phyloP scores from a whole-genome alignment of 92 coral and sea anemone genomes.

The Micromussa lordhowensis region DNA sequence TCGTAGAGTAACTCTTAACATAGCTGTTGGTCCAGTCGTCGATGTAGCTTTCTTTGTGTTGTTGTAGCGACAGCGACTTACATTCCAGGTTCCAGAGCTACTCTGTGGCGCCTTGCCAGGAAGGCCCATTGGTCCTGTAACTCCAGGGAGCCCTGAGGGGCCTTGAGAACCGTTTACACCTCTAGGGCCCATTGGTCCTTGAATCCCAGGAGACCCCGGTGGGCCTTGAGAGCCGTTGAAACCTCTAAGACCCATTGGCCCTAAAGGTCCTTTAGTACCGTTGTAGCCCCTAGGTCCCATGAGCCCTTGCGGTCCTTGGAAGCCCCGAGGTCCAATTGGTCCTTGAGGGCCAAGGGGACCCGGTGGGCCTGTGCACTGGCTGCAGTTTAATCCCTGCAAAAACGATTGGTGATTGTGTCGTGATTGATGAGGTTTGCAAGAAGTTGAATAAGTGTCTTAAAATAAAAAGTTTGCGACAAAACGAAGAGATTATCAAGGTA shows the following conservation, averaged over 20 bases:
- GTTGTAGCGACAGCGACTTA: constrained; percentile 62
- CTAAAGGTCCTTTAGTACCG: neutral
- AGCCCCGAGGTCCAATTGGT: constrained; percentile 31
- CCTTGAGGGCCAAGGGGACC: constrained; percentile 57
- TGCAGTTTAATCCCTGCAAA: constrained; percentile 15
- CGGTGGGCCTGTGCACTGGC: constrained; percentile 35
- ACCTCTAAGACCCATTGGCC: constrained; percentile 50
- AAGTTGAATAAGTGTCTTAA: neutral
- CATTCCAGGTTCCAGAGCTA: constrained; percentile 63
- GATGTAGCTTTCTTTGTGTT: constrained; percentile 44
- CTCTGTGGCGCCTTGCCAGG: constrained; percentile 60
- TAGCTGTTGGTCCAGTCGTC: constrained; percentile 66
- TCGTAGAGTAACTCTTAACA: constrained; percentile 25
- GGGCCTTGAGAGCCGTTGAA: constrained; percentile 38
- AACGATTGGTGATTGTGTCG: too few species aligned
- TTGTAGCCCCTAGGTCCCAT: constrained; percentile 18
- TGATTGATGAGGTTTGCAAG: neutral
- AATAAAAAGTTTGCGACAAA: too few species aligned
- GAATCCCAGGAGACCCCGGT: constrained; percentile 28
- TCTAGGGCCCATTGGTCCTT: constrained; percentile 51
- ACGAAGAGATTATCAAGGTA: too few species aligned
- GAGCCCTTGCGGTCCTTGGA: constrained; percentile 33
- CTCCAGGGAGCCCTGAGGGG: constrained; percentile 45
- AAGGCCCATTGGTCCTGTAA: constrained; percentile 44
- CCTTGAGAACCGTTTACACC: constrained; percentile 35